A percentile compares a stretch with the other conserved stretches of the same genome.
Evolutionary conservation across 1,140 invertebrate genomes (phyloP).

Genomic region (Temnothorax curvispinosus): DNA sequence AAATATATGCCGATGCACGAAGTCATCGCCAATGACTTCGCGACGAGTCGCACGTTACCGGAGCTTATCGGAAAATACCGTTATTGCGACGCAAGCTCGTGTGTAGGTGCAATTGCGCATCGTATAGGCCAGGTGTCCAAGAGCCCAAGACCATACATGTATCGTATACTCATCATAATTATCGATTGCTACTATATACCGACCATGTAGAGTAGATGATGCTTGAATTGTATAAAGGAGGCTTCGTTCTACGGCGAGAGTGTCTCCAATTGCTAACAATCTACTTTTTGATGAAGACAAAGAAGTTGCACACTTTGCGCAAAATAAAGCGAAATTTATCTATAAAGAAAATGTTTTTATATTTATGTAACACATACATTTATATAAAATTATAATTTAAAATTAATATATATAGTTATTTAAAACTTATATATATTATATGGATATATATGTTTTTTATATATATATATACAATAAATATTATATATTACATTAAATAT

Average conservation of each 20-base stretch:
- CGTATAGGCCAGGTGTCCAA: background rate
- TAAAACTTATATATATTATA: background rate
- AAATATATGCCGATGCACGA: background rate
- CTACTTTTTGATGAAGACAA: background rate
- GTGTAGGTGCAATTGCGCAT: conserved; percentile 26
- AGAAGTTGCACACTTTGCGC: background rate
- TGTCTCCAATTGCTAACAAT: background rate
- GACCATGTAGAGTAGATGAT: background rate
- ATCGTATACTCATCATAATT: conserved; percentile 9
- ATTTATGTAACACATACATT: background rate
- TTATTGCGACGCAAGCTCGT: background rate
- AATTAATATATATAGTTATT: background rate
- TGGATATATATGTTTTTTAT: background rate
- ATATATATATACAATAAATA: background rate
- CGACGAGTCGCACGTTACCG: background rate
- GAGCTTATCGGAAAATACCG: background rate
- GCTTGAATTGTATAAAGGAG: background rate
- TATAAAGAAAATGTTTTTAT: background rate
- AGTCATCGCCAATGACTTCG: background rate
- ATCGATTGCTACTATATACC: conserved; percentile 41
- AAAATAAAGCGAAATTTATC: background rate
- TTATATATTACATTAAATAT: background rate
- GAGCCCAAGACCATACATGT: background rate
- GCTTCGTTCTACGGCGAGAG: background rate
- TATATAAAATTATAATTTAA: background rate